These are phyloP conservation scores for Calidris pygmaea DNA, from an alignment of 2,113 vertebrate genomes.

Conservation along the genomic window DNA sequence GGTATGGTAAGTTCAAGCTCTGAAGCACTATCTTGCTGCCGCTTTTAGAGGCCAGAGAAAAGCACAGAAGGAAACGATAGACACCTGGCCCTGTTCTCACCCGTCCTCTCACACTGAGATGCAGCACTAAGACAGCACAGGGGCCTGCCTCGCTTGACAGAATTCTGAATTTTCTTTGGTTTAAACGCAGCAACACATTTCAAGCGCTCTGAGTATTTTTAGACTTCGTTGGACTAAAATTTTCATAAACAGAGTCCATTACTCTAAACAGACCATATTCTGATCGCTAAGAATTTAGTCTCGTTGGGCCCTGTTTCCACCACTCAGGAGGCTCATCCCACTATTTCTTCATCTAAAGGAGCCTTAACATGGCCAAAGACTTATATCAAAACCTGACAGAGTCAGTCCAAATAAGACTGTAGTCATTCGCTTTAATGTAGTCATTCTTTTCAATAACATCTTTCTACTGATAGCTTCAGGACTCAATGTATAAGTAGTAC, in stretches of 20 bases:
- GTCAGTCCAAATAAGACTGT: background rate
- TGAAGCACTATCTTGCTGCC: background rate
- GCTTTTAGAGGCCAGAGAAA: background rate
- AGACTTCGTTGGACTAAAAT: background rate
- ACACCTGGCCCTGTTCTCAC: background rate
- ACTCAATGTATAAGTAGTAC: background rate
- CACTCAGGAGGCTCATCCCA: background rate
- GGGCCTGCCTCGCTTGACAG: background rate
- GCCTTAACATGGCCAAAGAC: background rate
- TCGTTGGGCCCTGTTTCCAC: background rate
- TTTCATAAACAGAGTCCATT: background rate
- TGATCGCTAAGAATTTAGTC: background rate
- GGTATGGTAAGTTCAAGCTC: background rate
- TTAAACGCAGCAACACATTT: background rate
- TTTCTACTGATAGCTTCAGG: background rate
- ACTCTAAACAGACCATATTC: background rate
- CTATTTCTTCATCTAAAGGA: background rate
- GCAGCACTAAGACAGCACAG: background rate
- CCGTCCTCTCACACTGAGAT: accelerated
- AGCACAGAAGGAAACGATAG: background rate
- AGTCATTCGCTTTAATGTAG: background rate
- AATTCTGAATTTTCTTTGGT: background rate
- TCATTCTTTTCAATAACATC: background rate
- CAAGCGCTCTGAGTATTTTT: background rate
- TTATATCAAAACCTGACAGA: background rate